Evolutionary conservation across 2,113 vertebrate genomes (phyloP).

Genomic region (Ailurus styani): DNA sequence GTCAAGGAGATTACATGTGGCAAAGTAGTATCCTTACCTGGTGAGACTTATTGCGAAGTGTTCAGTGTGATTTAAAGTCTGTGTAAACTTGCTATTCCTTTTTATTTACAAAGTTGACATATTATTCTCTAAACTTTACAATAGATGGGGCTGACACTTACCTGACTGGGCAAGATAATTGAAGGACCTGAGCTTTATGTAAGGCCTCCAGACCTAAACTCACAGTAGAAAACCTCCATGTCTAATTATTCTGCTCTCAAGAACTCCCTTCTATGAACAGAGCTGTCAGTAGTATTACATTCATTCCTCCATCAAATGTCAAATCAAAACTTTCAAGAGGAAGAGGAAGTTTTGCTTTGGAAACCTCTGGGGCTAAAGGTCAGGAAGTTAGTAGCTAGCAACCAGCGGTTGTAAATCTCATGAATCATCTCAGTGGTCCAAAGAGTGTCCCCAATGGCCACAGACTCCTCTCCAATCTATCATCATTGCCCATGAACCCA

Average conservation of each 20-base stretch:
- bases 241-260: not conserved
- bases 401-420: not conserved
- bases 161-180: not conserved
- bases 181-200: not conserved
- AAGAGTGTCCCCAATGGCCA: not conserved
- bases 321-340: not conserved
- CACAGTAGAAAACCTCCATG: not conserved
- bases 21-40: not conserved
- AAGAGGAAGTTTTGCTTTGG: not conserved
- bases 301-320: not conserved
- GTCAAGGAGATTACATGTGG: slow-evolving; percentile 32
- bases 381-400: not conserved
- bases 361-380: not conserved
- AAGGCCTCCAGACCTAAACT: not conserved
- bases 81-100: not conserved
- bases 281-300: not conserved
- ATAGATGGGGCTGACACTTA: not conserved
- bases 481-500: not conserved
- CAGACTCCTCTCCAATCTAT: not conserved
- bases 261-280: not conserved
- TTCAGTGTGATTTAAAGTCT: not conserved
- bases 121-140: not conserved
- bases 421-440: not conserved
- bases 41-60: not conserved
- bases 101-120: not conserved